Conservation (phyloP, 2,888 invertebrate species). For the Malthinus flaveolus region DNA sequence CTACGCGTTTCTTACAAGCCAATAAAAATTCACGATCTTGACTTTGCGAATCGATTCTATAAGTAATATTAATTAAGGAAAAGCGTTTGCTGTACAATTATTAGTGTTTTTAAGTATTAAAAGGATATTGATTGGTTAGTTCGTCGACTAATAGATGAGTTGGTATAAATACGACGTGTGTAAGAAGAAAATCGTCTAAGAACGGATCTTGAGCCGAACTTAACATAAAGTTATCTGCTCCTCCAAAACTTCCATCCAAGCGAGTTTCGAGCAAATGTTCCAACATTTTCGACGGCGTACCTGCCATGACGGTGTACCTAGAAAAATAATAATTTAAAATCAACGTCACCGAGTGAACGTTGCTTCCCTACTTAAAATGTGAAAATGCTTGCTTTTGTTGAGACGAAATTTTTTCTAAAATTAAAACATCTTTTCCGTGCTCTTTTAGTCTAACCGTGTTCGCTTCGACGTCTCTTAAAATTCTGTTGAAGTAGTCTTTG, state of each 20-base stretch:
- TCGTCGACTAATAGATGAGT: constrained; percentile 73
- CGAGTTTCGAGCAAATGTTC: constrained; percentile 83
- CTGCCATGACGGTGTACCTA: constrained; percentile 86
- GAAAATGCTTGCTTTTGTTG: constrained; percentile 58
- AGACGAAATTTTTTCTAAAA: constrained; percentile 72
- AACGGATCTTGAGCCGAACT: constrained; percentile 67
- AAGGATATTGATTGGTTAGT: constrained; percentile 78
- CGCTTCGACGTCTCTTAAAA: constrained; percentile 82
- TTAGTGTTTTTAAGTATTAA: constrained; percentile 31
- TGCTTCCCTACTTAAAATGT: constrained; percentile 65
- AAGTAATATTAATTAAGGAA: constrained; percentile 59
- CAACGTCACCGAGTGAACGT: background rate
- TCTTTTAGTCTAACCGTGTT: constrained; percentile 84
- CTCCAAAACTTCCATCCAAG: constrained; percentile 62
- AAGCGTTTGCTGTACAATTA: background rate
- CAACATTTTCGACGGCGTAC: constrained; percentile 83
- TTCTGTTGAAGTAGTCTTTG: constrained; percentile 83
- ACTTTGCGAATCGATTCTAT: constrained; percentile 60
- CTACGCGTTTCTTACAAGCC: constrained; percentile 73
- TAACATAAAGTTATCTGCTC: constrained; percentile 51
- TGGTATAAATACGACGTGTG: constrained; percentile 82
- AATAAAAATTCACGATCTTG: constrained; percentile 69
- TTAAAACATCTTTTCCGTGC: constrained; percentile 80
- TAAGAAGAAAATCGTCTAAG: constrained; percentile 80
- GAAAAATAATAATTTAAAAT: constrained; percentile 16